Base-by-base conservation (phyloP, 2,888 invertebrate genomes). In the Ornithoptera priamus region DNA sequence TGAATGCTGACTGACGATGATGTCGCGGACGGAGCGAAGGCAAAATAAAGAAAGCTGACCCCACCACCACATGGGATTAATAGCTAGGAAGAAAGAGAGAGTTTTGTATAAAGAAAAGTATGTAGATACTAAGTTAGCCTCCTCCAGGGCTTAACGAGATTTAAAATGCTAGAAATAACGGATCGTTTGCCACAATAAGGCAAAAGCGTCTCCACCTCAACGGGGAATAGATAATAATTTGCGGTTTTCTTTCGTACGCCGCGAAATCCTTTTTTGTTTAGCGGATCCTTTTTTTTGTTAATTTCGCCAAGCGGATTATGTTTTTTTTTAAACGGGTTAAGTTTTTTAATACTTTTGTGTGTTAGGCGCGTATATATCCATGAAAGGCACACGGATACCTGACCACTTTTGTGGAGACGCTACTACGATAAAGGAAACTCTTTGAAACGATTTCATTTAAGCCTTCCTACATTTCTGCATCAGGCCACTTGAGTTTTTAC, bases 261-360 rank as follows among this genome's bases (percentile, higher is more conserved):
- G 83, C 82, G 74, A 81, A 87, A 67, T 63, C 85, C 86, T 83
- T 82, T 88, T 87, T 84, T 84, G 77, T 78, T 80, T 39, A 75
- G 70, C 70, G 73, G 72, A 72, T 68, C 71, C 67, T 68, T 74
- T 81, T 39, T 82, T 24, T 30, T 30, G 4, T 84, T 80, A 83
- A 81, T 85, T 89, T 85, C 74, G 86, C 85, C 85, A 89, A 90
- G 89, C 86, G 83, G 90, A 89, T 90, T 90, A 90, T 83, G 10
- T 39, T 39, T 86, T 87, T 86, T 53, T 89, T 88, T 78, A 82
- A 86, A 82, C 76, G 84, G 86, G 84, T 87, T 87, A 82, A 72
- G 74, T 83, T 87, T 88, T 87, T 87, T 76, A 72, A 67, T 67
- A 68, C 76, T 79, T 67, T 70, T 67, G 63, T 70, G 64, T 50